A percentile compares a stretch with the other conserved stretches of the same genome.
phyloP scores from a whole-genome alignment of 2,113 vertebrate species.

The Crotalus tigris region DNA sequence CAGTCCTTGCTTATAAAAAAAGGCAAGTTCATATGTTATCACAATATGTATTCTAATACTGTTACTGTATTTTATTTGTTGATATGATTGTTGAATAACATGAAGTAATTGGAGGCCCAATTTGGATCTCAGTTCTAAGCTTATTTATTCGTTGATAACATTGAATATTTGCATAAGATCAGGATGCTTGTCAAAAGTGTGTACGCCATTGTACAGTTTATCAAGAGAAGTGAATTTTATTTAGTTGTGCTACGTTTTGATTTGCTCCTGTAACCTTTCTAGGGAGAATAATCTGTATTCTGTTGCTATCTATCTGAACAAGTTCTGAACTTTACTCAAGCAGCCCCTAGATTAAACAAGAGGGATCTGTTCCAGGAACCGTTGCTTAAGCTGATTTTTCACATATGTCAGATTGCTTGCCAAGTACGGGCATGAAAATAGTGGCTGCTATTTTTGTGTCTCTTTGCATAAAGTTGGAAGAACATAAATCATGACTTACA shows the following conservation, averaged over 20 bases:
- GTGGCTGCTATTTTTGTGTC: neutral
- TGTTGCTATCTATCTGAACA: constrained; percentile 1
- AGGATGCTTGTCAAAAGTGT: neutral
- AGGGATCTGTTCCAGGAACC: neutral
- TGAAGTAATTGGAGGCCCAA: neutral
- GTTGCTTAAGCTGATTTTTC: neutral
- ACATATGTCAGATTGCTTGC: neutral
- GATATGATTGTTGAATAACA: neutral
- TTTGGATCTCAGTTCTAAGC: neutral
- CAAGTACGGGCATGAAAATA: neutral
- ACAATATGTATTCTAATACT: neutral
- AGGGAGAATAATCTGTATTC: neutral
- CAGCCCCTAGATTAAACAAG: neutral
- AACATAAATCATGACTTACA: neutral
- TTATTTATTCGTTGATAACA: neutral
- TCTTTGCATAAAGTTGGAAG: neutral
- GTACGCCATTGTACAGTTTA: neutral
- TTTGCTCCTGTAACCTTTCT: constrained; percentile 32
- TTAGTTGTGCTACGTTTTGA: neutral
- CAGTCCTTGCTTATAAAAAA: neutral
- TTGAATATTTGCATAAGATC: neutral
- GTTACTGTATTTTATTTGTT: neutral
- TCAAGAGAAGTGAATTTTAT: constrained; percentile 21
- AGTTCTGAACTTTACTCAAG: neutral
- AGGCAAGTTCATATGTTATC: neutral